Percentiles rank a stretch among this genome's conserved stretches.
Evolutionary conservation across 2,797 vertebrate genomes (phyloP).

Genomic region (Girardinus metallicus): DNA sequence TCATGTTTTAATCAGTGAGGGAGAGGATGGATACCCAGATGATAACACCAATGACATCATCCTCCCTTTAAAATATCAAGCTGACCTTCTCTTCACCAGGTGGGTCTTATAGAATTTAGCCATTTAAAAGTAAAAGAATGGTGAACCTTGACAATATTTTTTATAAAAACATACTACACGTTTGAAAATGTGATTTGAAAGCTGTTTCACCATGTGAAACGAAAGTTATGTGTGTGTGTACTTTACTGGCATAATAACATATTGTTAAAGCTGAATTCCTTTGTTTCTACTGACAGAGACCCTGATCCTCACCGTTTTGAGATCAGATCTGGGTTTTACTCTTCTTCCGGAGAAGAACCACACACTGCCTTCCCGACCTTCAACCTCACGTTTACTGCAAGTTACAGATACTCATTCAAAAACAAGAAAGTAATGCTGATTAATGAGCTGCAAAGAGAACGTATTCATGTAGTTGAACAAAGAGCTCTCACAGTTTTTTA

Average conservation of each 20-base stretch:
- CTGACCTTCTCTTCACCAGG: slow-evolving; percentile 93
- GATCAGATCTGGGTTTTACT: slow-evolving; percentile 74
- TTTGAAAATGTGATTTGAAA: background rate
- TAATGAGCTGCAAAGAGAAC: background rate
- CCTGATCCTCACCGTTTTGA: slow-evolving; percentile 86
- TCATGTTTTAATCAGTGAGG: slow-evolving; percentile 80
- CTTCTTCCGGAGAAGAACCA: slow-evolving; percentile 58
- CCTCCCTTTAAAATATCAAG: slow-evolving; percentile 88
- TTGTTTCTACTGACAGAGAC: slow-evolving; percentile 72
- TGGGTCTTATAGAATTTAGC: slow-evolving; percentile 40
- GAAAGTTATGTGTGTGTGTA: background rate
- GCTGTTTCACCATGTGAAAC: background rate
- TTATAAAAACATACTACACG: background rate
- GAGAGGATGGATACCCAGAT: slow-evolving; percentile 85
- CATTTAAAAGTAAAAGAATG: background rate
- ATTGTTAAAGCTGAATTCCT: background rate
- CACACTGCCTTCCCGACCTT: slow-evolving; percentile 77
- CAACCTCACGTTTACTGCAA: slow-evolving; percentile 87
- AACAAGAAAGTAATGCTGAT: background rate
- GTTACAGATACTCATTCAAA: slow-evolving; percentile 12
- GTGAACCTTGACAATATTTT: background rate
- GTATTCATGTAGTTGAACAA: background rate
- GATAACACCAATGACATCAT: slow-evolving; percentile 86
- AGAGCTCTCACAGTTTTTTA: background rate
- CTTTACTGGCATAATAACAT: too few species aligned